These are phyloP conservation scores for Molossus molossus DNA, from an alignment of 2,797 vertebrate species.

Conservation along the genomic window DNA sequence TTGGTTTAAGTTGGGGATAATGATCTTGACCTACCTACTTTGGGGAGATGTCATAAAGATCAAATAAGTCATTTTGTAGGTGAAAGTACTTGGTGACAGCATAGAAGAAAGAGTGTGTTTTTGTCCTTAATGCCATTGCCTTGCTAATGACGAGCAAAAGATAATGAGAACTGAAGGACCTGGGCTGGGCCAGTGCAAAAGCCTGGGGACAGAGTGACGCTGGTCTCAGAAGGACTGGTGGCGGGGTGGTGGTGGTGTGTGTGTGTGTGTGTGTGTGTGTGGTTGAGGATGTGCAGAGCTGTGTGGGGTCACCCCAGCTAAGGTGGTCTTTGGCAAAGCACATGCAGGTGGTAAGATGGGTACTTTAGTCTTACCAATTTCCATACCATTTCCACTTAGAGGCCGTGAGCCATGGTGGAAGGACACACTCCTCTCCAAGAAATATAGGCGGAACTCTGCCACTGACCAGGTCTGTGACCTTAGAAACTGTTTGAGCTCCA, in stretches of 20 bases:
- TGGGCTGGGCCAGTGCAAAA: neutral
- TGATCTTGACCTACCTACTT: neutral
- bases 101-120: neutral
- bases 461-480: neutral
- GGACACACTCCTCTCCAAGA: neutral
- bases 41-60: neutral
- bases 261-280: too few species aligned
- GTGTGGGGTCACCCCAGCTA: neutral
- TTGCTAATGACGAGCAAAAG: neutral
- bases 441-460: neutral
- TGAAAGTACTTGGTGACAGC: neutral
- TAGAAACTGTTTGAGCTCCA: neutral
- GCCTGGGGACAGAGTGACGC: neutral
- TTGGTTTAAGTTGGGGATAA: neutral
- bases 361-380: neutral
- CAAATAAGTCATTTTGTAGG: neutral
- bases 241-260: neutral
- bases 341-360: neutral
- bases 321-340: neutral
- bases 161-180: neutral
- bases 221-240: neutral
- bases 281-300: neutral
- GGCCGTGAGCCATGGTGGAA: neutral
- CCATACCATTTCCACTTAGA: neutral
- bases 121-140: neutral